These are phyloP conservation scores for Ptyas mucosa DNA, from an alignment of 2,113 vertebrate genomes.

Conservation along the genomic window DNA sequence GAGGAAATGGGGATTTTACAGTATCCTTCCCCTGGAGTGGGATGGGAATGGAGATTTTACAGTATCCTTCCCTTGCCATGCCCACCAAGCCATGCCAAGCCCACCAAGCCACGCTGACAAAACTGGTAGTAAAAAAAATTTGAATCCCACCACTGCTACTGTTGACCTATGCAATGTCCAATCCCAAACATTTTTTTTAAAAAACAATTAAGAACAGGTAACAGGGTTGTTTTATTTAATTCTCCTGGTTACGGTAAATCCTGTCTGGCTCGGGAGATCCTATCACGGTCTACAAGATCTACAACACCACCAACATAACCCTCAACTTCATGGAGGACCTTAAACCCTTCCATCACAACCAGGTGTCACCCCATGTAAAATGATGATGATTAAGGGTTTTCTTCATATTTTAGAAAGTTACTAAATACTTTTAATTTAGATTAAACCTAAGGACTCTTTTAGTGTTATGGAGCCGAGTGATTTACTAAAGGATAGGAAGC, in stretches of 20 bases:
- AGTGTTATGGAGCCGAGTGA: not conserved
- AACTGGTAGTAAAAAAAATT: too few species aligned
- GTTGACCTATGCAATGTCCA: not conserved
- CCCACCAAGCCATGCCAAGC: too few species aligned
- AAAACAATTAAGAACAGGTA: not conserved
- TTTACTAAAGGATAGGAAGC: not conserved
- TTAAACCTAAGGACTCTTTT: not conserved
- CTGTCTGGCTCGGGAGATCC: not conserved
- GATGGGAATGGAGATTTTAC: too few species aligned
- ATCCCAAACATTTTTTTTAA: not conserved
- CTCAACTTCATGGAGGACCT: not conserved
- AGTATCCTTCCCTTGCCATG: too few species aligned
- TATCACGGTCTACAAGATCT: not conserved
- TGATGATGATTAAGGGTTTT: not conserved
- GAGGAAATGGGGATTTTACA: too few species aligned
- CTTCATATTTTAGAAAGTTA: not conserved
- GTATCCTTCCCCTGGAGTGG: too few species aligned
- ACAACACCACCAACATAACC: not conserved
- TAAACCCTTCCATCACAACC: not conserved
- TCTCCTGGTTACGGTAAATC: not conserved
- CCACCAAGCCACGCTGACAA: too few species aligned
- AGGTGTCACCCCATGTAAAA: not conserved
- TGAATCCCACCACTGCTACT: too few species aligned
- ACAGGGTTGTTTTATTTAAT: not conserved
- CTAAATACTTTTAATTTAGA: not conserved